A percentile compares a stretch with the other conserved stretches of the same genome.
Conservation (phyloP, 1,140 invertebrate species). For the Thalassaphorura encarpata region DNA sequence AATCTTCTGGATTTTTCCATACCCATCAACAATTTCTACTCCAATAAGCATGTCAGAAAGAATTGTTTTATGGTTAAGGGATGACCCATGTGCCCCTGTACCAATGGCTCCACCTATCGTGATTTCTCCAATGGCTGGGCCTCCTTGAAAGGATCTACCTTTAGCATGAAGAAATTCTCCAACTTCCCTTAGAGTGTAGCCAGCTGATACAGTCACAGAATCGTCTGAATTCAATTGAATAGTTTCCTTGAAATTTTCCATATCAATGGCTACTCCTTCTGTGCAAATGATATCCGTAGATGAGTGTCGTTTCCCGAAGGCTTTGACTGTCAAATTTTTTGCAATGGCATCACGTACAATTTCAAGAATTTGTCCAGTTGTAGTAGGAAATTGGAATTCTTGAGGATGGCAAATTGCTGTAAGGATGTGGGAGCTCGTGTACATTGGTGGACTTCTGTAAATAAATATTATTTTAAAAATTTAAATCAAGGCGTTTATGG, state of each 20-base stretch:
- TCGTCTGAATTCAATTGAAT: background rate
- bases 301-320: background rate
- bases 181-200: background rate
- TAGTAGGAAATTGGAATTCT: too few relatives aligned
- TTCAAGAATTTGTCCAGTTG: background rate
- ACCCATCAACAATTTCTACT: background rate
- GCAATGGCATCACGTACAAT: background rate
- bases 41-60: background rate
- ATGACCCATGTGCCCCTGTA: constrained; percentile 8
- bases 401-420: background rate
- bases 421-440: background rate
- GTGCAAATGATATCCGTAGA: constrained; percentile 6
- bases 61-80: background rate
- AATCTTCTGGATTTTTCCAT: background rate
- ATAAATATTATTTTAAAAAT: too few relatives aligned
- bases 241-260: background rate
- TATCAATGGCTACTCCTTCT: constrained; percentile 2
- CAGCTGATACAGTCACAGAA: background rate
- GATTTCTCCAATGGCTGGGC: background rate
- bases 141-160: background rate
- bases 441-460: too few relatives aligned
- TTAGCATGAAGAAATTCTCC: background rate
- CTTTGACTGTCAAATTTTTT: background rate
- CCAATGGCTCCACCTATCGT: constrained; percentile 11
- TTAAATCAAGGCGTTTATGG: too few relatives aligned